Base-by-base conservation (phyloP, 2,888 invertebrate species). In the Drosophila macrospina region DNA sequence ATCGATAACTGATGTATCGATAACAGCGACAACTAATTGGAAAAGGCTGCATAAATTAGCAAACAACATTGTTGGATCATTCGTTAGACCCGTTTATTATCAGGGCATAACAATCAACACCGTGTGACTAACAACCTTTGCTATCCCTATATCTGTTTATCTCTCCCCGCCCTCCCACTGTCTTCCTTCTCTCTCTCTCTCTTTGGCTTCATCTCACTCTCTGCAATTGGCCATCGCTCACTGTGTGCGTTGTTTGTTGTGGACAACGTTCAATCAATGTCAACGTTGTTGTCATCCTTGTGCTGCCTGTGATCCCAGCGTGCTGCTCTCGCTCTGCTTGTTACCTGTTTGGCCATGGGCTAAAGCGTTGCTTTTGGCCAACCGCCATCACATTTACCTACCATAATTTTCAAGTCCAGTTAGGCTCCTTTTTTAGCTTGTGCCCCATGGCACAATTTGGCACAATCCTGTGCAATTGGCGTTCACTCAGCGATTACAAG, bases 241-340 rank as follows among this genome's bases (percentile, higher is more conserved):
- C 60, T 50, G 57, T 57, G 37, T 57, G 42, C 34, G 60, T 57
- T 70, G 77, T 83, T 85, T 80, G 80, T 69, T 78, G 88, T 84
- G 88, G 85, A 74, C 87, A 88, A 77, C 89, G 79, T 86, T 85
- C 84, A 81, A 85, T 85, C 89, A 85, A 82, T 85, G 85, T 88
- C 85, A 85, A 68, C 77, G 70, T 68, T 66, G 69, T 73, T 70
- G 86, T 80, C 83, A 77, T 64, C 34, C 80, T 54, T 54, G 59
- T 55, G 45, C 15, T 60, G 73, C 56, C 50, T 16, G 28, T 74
- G 76, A 60, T 67, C 62, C 55, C 36, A 3, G n/a, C 32, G 37
- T 54, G 63, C 30, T 32, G 34, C 28, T 32, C 42, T 60, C 68
- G 68, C 41, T 61, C 57, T 56, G 51, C 45, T 59, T 45, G 39